phyloP scores from a whole-genome alignment of 1,140 invertebrate species.

The Plodia interpunctella region DNA sequence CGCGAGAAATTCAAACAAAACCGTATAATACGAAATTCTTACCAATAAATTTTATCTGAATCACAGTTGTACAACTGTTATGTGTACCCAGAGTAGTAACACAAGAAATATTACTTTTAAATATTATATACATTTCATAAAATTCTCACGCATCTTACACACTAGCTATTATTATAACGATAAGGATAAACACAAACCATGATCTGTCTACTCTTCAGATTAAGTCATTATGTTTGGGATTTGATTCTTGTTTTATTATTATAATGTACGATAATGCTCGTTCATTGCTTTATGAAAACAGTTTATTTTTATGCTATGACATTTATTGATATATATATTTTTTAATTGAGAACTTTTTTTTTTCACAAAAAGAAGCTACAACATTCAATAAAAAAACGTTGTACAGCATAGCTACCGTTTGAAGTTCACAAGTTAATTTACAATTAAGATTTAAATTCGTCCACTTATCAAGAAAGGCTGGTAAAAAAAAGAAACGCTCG shows the following conservation, averaged over 20 bases:
- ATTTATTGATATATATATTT: no score
- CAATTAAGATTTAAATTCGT: constrained; percentile 11
- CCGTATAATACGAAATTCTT: no score
- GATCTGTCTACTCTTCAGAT: neutral
- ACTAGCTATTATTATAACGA: neutral
- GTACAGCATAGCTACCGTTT: neutral
- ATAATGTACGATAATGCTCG: neutral
- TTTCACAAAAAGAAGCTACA: neutral
- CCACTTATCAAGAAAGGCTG: constrained; percentile 4
- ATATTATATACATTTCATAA: no score
- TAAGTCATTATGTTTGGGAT: neutral
- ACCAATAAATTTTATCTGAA: no score
- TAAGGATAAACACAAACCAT: neutral
- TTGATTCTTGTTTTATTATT: neutral
- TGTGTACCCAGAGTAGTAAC: no score
- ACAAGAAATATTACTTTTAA: no score
- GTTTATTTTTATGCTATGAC: no score
- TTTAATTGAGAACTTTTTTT: no score
- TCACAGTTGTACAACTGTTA: no score
- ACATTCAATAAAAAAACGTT: neutral
- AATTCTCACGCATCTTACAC: neutral
- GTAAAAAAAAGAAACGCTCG: constrained; percentile 18
- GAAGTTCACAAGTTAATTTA: constrained; percentile 7
- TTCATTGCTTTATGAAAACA: neutral
- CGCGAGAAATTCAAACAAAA: no score